phyloP scores from a whole-genome alignment of 92 coral and sea anemone species.

The Epizoanthus stellaris region DNA sequence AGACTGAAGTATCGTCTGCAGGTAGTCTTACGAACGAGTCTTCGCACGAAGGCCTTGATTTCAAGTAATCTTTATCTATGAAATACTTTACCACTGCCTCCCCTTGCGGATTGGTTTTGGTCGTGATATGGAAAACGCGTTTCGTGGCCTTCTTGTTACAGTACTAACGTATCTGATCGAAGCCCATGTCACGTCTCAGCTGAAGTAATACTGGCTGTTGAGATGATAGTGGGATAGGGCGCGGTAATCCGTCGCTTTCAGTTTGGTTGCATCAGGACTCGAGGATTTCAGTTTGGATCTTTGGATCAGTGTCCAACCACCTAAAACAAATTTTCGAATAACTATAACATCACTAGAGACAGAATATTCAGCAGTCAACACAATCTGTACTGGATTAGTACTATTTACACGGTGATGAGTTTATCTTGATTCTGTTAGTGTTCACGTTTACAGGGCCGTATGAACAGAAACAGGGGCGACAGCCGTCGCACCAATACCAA shows the following conservation, averaged over 20 bases:
- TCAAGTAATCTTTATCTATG: background rate
- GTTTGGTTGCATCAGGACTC: background rate
- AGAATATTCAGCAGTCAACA: too few species aligned
- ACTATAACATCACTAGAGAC: too few species aligned
- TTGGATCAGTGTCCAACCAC: constrained; percentile 8
- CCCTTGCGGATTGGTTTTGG: background rate
- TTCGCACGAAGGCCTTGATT: background rate
- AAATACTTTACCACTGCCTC: background rate
- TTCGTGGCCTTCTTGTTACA: background rate
- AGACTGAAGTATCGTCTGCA: background rate
- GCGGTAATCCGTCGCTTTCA: background rate
- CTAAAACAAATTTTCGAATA: background rate
- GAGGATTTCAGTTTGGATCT: constrained; percentile 2
- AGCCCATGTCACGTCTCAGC: background rate
- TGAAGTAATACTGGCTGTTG: background rate
- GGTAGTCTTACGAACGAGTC: background rate
- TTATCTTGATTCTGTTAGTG: too few species aligned
- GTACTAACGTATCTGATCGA: background rate
- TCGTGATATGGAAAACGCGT: background rate
- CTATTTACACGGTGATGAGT: too few species aligned
- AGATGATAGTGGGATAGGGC: background rate
- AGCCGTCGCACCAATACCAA: too few species aligned
- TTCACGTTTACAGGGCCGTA: too few species aligned
- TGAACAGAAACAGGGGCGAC: too few species aligned
- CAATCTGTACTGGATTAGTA: too few species aligned